A percentile compares a stretch with the other conserved stretches of the same genome.
Evolutionary conservation across 2,888 invertebrate genomes (phyloP).

Genomic region (Polietes domitor): DNA sequence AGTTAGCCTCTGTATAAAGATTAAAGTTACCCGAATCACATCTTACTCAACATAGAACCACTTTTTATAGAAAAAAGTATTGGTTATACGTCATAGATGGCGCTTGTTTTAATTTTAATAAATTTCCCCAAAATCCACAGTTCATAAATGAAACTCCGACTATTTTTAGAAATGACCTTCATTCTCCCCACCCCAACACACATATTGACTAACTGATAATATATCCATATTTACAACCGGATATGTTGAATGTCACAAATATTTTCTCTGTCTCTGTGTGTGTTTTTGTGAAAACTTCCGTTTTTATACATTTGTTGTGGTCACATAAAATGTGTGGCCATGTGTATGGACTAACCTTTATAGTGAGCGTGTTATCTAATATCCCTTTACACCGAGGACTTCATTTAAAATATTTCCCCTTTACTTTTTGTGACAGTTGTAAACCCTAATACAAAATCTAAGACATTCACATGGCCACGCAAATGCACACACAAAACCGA

Average conservation of each 20-base stretch:
- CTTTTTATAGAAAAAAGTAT: too few species aligned
- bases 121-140: too few species aligned
- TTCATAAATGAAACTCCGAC: too few species aligned
- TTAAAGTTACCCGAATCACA: too few species aligned
- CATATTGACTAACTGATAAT: too few species aligned
- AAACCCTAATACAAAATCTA: conserved; percentile 1
- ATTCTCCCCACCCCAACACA: too few species aligned
- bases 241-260: background rate
- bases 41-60: too few species aligned
- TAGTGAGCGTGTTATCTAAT: background rate
- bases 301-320: background rate
- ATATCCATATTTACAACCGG: conserved; percentile 1
- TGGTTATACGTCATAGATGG: too few species aligned
- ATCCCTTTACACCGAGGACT: background rate
- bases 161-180: too few species aligned
- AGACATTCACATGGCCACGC: too few species aligned
- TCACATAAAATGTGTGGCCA: conserved; percentile 4
- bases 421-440: background rate
- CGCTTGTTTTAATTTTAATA: too few species aligned
- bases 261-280: background rate
- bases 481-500: background rate
- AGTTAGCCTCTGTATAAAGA: too few species aligned
- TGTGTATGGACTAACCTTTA: background rate
- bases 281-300: background rate
- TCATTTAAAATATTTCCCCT: background rate